Base-by-base conservation (phyloP, 2,888 invertebrate genomes). In the Zygothrica quintamaculata region DNA sequence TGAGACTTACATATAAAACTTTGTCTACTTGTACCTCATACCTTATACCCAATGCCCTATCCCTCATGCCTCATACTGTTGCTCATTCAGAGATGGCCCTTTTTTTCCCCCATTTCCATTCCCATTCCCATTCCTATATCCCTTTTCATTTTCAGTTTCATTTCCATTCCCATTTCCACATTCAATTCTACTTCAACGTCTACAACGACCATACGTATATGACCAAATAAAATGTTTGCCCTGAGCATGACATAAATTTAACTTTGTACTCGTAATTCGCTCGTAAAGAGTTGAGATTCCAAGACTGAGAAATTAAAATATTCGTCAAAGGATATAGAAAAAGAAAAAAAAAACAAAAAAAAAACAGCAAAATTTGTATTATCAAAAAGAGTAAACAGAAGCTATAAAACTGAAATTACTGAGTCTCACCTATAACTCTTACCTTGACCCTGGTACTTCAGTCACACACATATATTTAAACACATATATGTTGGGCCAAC, bases 151-250 rank as follows among this genome's bases (percentile, higher is more conserved):
- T n/a, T n/a, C n/a, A n/a, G n/a, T 5, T 5, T 22, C 18, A 3
- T 22, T 22, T 22, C 18, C 18, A 3, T 22, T 22, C 5, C 18
- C 5, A 22, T 5, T 22, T 2, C 18, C 18, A 22, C 5, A n/a
- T n/a, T n/a, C n/a, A n/a, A n/a, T n/a, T n/a, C n/a, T n/a, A n/a
- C n/a, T n/a, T n/a, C n/a, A n/a, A n/a, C n/a, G n/a, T n/a, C n/a
- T n/a, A n/a, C n/a, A n/a, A 22, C 18, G 18, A 59, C 59, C 44
- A 15, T 59, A 33, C 48, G 18, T 52, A 64, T 78, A 60, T 53
- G 61, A 25, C 31, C 55, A 60, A 80, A 64, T 79, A 70, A 77
- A 80, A 84, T 80, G 81, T 53, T 47, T 37, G 56, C 74, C 37
- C 34, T 39, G n/a, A 34, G 65, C 64, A 43, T 25, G 26, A 71